Evolutionary conservation across 2,113 vertebrate genomes (phyloP), one percentile per base, ranked within the genome.

Genomic region (Pseudonaja textilis): DNA sequence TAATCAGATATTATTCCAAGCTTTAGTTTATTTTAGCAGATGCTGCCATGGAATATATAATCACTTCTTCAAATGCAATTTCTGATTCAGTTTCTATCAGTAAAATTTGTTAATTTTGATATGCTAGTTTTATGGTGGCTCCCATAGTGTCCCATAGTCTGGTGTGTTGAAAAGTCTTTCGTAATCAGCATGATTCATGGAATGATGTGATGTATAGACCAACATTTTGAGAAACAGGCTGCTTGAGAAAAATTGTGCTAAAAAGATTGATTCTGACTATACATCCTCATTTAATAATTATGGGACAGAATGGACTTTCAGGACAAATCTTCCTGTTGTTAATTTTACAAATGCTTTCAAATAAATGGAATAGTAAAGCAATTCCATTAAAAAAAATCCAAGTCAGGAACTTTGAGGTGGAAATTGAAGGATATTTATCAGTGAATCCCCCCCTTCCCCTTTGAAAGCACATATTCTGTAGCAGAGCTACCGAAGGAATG

Each of bases 401-500:
- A 45, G 26, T 22, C 20, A 85, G 64, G 22, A 34, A 25, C 54
- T 81, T 81, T 64, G 61, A 90, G 64, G 89, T 42, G 69, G 69
- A 85, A 74, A 45, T 0, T 56, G 69, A 91, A 91, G 90, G 22
- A 52, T 81, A 25, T 54, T 85, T 85, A 22, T 81, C 52, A 54
- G 39, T 39, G 22, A 85, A 39, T 95, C 93, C 54, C 85, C 93
- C 92, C 87, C 94, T 85, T 45, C 92, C 52, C 86, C 95, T 97
- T 95, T 94, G 96, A 95, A 95, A 95, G 39, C 89, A 93, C 96
- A 94, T 4, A 0, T 92, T 56, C 91, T 91, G 94, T 12, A 12
- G 95, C 85, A 95, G 87, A 95, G 74, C 85, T 96, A 89, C 94
- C 95, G 12, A 94, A 92, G 86, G 93, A 93, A 89, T 93, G 94